Percentiles rank a stretch among this genome's conserved stretches.
phyloP scores from a whole-genome alignment of 2,113 vertebrate species.

The Hemicordylus capensis region DNA sequence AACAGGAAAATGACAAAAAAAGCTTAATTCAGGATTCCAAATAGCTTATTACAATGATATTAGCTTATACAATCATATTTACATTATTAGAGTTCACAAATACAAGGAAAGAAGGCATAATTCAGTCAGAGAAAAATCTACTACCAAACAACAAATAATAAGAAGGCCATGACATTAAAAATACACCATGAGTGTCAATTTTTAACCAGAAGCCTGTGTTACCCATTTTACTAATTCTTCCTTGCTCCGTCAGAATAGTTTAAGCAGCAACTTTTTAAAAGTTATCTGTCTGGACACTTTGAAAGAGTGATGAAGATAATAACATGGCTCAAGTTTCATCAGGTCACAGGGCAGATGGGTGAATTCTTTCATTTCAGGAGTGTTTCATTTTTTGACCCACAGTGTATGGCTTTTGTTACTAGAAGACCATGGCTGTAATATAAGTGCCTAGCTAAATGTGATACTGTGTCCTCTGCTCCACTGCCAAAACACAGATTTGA shows the following conservation, averaged over 20 bases:
- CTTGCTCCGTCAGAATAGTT: background rate
- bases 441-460: slow-evolving; percentile 54
- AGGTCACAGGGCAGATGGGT: slow-evolving; percentile 67
- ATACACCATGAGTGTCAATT: background rate
- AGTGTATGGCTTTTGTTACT: slow-evolving; percentile 60
- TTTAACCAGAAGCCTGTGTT: slow-evolving; percentile 20
- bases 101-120: slow-evolving; percentile 28
- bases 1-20: slow-evolving; percentile 34
- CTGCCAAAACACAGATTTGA: background rate
- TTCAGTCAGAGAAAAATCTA: slow-evolving; percentile 18
- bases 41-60: too few species aligned
- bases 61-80: slow-evolving; percentile 28
- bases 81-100: slow-evolving; percentile 1
- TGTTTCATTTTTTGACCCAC: slow-evolving; percentile 62
- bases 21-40: slow-evolving; percentile 14
- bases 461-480: slow-evolving; percentile 39
- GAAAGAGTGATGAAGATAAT: slow-evolving; percentile 34
- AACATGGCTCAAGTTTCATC: slow-evolving; percentile 71
- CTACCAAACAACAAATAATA: slow-evolving; percentile 18
- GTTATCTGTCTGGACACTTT: slow-evolving; percentile 12
- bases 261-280: background rate
- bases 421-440: slow-evolving; percentile 60
- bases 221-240: slow-evolving; percentile 16
- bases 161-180: background rate
- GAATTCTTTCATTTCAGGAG: slow-evolving; percentile 70